phyloP scores from a whole-genome alignment of 2,888 invertebrate genomes.

The Drosophila neoperkinsi region DNA sequence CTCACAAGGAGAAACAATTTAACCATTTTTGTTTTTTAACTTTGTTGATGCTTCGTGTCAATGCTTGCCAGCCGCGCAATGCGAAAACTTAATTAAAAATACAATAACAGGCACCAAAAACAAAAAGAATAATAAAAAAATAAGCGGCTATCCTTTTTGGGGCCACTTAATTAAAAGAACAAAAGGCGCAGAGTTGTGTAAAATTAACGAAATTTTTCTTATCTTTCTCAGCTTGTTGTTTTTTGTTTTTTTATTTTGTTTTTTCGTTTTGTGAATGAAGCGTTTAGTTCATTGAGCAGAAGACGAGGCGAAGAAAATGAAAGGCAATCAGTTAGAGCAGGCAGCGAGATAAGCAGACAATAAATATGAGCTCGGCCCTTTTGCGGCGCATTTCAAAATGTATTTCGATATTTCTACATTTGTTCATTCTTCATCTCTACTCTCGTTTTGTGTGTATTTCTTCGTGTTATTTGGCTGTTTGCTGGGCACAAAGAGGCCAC shows the following conservation, averaged over 20 bases:
- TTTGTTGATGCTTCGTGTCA: conserved; percentile 74
- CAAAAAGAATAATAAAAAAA: conserved; percentile 18
- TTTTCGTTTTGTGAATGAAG: conserved; percentile 71
- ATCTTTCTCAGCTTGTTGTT: background rate
- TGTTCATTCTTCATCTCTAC: conserved; percentile 17
- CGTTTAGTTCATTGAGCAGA: conserved; percentile 71
- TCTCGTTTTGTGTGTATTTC: conserved; percentile 27
- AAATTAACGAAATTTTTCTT: conserved; percentile 60
- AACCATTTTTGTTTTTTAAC: conserved; percentile 57
- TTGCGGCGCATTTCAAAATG: conserved; percentile 56
- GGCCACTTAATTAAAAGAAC: conserved; percentile 70
- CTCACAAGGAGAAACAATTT: conserved; percentile 54
- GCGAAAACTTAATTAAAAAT: conserved; percentile 75
- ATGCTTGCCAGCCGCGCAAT: conserved; percentile 50
- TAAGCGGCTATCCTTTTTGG: conserved; percentile 63
- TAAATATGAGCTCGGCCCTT: conserved; percentile 66
- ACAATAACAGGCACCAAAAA: conserved; percentile 20
- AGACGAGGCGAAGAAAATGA: conserved; percentile 33
- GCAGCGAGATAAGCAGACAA: conserved; percentile 74
- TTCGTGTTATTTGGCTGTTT: conserved; percentile 55
- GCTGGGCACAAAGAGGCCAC: conserved; percentile 70
- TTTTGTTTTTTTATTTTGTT: background rate
- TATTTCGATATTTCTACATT: conserved; percentile 35
- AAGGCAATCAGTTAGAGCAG: conserved; percentile 42
- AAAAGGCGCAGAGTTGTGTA: conserved; percentile 59